Evolutionary conservation across 2,113 vertebrate genomes (phyloP), one percentile per base, ranked within the genome.

Genomic region (Montifringilla adamsi): DNA sequence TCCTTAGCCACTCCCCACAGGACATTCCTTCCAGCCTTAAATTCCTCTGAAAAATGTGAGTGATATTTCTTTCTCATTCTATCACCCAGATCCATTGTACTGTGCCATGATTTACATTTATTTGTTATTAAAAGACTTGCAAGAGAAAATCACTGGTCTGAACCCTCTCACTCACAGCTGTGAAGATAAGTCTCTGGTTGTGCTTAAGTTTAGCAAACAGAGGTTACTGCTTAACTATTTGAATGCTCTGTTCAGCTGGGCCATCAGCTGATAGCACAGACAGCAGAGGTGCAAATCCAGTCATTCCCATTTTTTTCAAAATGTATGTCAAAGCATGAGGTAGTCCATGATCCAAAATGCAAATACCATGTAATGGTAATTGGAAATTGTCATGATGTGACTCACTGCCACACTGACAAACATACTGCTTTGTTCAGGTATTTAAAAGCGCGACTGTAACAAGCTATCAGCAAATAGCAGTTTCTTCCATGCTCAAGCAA

Each of bases 381-480:
- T 70, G 73, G 56, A 90, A 95, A 92, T 50, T 80, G 75, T 77
- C 64, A 39, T 90, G 59, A 86, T 90, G 72, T 81, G 55, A 81
- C 52, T 90, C 89, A 84, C 59, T 84, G 73, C 60, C 64, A 33
- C 0, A 1, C 83, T 94, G 79, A 81, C 83, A 93, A 95, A 92
- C 52, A 66, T 9, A 26, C 9, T 81, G 52, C 73, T 97, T 94
- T 94, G 89, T 94, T 96, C 83, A 81, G 60, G 43, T 90, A 68
- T 96, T 95, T 92, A 86, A 89, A 95, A 63, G 43, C 27, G 3
- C 72, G 72, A 72, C 52, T 89, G 56, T 70, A 81, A 95, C 76
- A 92, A 93, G 52, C 47, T 87, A 90, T 94, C 84, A 78, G 89
- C 55, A 97, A 92, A 89, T 7, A 89, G 35, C 73, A 90, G 68